A percentile compares a stretch with the other conserved stretches of the same genome.
Conservation (phyloP, 2,113 vertebrate genomes). For the Myotis davidii region DNA sequence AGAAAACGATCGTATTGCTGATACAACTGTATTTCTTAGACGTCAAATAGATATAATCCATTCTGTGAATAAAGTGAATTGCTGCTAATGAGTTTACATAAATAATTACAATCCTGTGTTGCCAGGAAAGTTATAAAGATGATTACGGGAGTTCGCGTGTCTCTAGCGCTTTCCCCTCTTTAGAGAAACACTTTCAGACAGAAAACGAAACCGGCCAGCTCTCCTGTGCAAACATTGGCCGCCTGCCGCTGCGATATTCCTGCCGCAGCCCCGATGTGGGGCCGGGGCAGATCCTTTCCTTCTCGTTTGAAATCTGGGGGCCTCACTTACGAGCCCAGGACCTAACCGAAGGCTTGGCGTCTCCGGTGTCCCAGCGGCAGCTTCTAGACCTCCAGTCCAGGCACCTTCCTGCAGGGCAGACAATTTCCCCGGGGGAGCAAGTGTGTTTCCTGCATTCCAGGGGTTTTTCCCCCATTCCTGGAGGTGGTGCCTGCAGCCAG, state of each 20-base stretch:
- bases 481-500: neutral
- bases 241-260: neutral
- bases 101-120: neutral
- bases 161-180: neutral
- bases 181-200: neutral
- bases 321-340: rapidly evolving
- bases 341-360: rapidly evolving
- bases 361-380: rapidly evolving
- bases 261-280: neutral
- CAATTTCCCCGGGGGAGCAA: neutral
- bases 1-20: neutral
- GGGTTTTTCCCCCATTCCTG: neutral
- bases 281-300: neutral
- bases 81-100: neutral
- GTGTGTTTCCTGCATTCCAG: neutral
- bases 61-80: neutral
- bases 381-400: neutral
- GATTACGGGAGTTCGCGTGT: rapidly evolving
- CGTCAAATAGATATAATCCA: neutral
- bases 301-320: neutral
- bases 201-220: constrained; percentile 63
- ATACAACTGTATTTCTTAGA: too few species aligned
- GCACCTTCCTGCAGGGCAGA: neutral
- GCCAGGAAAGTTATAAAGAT: neutral
- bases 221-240: neutral